Conservation (phyloP, 1,140 invertebrate genomes). For the Antheraea pernyi region DNA sequence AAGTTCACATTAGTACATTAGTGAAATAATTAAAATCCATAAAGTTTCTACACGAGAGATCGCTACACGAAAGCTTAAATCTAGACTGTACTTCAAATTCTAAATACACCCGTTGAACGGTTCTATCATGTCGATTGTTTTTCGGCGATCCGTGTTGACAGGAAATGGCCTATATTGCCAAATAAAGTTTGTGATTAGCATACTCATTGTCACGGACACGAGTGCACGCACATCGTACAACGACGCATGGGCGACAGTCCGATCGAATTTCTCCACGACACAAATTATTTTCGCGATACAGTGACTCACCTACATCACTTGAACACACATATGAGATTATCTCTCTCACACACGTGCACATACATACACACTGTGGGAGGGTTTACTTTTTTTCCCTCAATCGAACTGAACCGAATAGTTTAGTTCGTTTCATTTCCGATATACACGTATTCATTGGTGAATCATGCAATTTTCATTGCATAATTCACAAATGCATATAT, state of each 20-base stretch:
- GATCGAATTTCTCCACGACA: slow-evolving; percentile 46
- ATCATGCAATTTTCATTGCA: too few species aligned
- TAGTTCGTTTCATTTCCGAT: too few species aligned
- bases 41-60: not conserved
- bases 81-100: slow-evolving; percentile 27
- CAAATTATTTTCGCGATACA: too few species aligned
- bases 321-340: too few species aligned
- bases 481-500: too few species aligned
- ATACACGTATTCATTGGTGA: too few species aligned
- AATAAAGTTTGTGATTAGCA: slow-evolving; percentile 56
- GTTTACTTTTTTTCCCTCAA: too few species aligned
- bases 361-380: too few species aligned
- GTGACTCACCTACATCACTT: too few species aligned
- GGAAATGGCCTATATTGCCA: slow-evolving; percentile 64
- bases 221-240: slow-evolving; percentile 14
- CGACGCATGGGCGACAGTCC: slow-evolving; percentile 9
- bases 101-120: slow-evolving; percentile 22
- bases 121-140: slow-evolving; percentile 25
- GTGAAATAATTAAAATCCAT: not conserved
- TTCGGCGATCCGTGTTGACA: slow-evolving; percentile 53
- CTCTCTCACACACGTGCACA: too few species aligned
- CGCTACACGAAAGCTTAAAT: slow-evolving; percentile 8
- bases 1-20: too few species aligned
- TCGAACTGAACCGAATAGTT: too few species aligned
- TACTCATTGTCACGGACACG: slow-evolving; percentile 52